Evolutionary conservation across 1,140 invertebrate genomes (phyloP).

Genomic region (Drosophila kohkoa): DNA sequence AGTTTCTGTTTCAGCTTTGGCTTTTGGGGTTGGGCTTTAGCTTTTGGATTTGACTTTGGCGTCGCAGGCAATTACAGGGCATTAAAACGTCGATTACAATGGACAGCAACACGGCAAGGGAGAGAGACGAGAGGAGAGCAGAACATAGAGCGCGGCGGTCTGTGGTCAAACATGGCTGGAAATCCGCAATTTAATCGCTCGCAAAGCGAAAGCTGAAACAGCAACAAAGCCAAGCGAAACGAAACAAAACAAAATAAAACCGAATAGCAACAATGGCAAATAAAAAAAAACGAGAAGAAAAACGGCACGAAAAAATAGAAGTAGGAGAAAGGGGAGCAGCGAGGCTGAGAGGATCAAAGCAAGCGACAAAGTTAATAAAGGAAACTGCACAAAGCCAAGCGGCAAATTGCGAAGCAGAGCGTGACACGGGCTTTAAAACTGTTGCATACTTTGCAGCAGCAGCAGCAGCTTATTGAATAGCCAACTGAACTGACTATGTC

Average conservation of each 20-base stretch:
- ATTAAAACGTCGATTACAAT: conserved; percentile 57
- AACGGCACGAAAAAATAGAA: background rate
- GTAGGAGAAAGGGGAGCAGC: background rate
- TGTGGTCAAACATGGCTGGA: conserved; percentile 40
- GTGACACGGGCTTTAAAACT: conserved; percentile 29
- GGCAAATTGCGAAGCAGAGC: conserved; percentile 38
- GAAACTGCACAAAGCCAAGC: conserved; percentile 36
- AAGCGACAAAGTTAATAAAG: conserved; percentile 35
- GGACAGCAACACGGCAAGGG: conserved; percentile 5
- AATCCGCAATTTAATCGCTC: conserved; percentile 42
- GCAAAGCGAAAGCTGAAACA: conserved; percentile 22
- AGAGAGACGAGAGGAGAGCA: background rate
- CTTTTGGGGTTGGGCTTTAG: background rate
- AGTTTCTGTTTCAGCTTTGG: background rate
- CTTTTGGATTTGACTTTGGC: conserved; percentile 11
- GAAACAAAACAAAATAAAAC: conserved; percentile 6
- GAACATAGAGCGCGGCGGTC: background rate
- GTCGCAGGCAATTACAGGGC: conserved; percentile 50
- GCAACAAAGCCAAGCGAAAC: conserved; percentile 13
- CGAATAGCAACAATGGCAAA: conserved; percentile 5
- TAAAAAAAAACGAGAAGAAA: conserved; percentile 3
- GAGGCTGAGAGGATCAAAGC: conserved; percentile 27
- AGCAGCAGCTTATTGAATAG: background rate
- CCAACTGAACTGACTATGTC: background rate
- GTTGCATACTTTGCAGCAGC: conserved; percentile 30